A percentile compares a stretch with the other conserved stretches of the same genome.
Conservation (phyloP, 2,797 vertebrate species). For the Halcyon leucocephala region DNA sequence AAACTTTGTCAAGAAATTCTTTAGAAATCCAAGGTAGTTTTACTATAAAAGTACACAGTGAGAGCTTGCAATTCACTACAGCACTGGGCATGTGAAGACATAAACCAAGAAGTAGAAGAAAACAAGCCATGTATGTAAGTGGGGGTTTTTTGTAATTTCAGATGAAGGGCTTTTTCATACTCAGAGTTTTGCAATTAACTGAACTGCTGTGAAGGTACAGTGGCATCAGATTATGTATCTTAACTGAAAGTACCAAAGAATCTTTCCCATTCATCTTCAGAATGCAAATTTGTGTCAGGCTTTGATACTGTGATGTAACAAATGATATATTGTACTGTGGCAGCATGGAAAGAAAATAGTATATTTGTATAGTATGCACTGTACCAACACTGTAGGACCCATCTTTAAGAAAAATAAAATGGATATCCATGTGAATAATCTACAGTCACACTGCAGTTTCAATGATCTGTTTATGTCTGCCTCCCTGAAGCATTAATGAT, state of each 20-base stretch:
- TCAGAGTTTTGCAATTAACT: not conserved
- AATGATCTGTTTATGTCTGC: slow-evolving; percentile 46
- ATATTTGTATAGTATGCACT: not conserved
- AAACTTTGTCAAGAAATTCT: not conserved
- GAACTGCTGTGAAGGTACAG: not conserved
- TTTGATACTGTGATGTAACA: not conserved
- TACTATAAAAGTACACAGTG: not conserved
- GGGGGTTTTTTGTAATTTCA: not conserved
- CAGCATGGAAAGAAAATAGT: not conserved
- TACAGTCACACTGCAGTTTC: not conserved
- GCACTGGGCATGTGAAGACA: not conserved
- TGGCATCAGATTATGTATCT: not conserved
- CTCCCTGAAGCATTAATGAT: slow-evolving; percentile 49
- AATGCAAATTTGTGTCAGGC: not conserved
- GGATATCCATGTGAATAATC: slow-evolving; percentile 26
- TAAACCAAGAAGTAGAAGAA: not conserved
- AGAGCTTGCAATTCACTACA: not conserved
- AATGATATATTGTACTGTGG: not conserved
- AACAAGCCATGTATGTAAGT: not conserved
- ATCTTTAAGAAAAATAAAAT: slow-evolving; percentile 21
- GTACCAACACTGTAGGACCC: not conserved
- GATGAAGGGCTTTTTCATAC: not conserved
- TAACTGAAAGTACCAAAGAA: not conserved
- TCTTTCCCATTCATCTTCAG: not conserved
- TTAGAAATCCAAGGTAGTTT: not conserved